Evolutionary conservation across 2,113 vertebrate species (phyloP).

Genomic region (Circaetus gallicus): DNA sequence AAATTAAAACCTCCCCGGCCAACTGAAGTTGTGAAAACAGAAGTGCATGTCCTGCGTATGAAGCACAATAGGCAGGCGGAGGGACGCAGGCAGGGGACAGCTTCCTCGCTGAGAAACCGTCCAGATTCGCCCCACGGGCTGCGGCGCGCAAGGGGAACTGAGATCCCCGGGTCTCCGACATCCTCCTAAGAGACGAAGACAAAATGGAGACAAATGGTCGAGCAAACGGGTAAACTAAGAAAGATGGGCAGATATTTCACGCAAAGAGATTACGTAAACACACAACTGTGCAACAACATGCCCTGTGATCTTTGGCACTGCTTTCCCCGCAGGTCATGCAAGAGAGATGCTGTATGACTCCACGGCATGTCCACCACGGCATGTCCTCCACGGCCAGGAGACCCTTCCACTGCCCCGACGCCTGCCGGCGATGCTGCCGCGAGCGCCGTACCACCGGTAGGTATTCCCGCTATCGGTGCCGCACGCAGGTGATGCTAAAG

Average conservation of each 20-base stretch:
- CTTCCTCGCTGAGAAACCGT: not conserved
- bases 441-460: fast-evolving
- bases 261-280: not conserved
- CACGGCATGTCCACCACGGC: not conserved
- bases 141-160: not conserved
- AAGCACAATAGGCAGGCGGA: fast-evolving
- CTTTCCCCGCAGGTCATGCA: not conserved
- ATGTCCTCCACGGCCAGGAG: not conserved
- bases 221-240: not conserved
- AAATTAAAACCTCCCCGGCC: not conserved
- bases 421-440: fast-evolving
- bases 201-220: not conserved
- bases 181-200: not conserved
- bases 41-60: fast-evolving
- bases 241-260: not conserved
- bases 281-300: not conserved
- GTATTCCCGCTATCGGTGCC: fast-evolving
- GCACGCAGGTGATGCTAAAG: not conserved
- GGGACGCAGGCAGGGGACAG: not conserved
- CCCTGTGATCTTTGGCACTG: slow-evolving; percentile 13
- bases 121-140: fast-evolving
- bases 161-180: not conserved
- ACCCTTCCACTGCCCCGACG: not conserved
- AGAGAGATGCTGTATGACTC: not conserved
- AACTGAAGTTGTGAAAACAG: not conserved